Percentiles rank a stretch among this genome's conserved stretches.
These are phyloP conservation scores for Helleia helle DNA, from an alignment of 2,888 invertebrate species.

Conservation along the genomic window DNA sequence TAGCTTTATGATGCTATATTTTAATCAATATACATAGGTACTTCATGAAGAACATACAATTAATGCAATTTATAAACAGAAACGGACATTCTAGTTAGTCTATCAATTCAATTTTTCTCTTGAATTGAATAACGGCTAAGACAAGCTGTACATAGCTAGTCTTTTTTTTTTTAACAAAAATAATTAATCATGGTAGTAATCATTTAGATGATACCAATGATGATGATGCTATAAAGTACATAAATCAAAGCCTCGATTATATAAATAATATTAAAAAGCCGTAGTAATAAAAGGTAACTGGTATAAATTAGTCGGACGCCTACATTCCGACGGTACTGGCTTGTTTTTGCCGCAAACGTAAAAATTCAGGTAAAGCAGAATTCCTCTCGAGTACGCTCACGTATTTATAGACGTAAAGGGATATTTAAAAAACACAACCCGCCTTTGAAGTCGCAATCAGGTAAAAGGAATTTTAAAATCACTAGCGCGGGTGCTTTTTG, in stretches of 20 bases:
- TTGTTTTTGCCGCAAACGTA: slow-evolving; percentile 22
- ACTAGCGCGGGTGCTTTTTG: background rate
- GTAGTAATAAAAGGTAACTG: slow-evolving; percentile 5
- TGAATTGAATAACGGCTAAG: too few relatives aligned
- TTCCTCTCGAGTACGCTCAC: slow-evolving; percentile 5
- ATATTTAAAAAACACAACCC: slow-evolving; percentile 9
- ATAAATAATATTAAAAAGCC: slow-evolving; percentile 2
- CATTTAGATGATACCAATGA: background rate
- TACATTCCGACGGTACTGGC: slow-evolving; percentile 43
- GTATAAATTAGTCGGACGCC: slow-evolving; percentile 31
- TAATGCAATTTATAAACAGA: background rate
- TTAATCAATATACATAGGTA: too few relatives aligned
- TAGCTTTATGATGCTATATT: background rate
- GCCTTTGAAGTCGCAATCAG: slow-evolving; percentile 6
- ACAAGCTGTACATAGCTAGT: too few relatives aligned
- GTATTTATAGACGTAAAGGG: slow-evolving; percentile 7
- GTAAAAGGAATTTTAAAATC: slow-evolving; percentile 1
- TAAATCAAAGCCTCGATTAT: slow-evolving; percentile 3
- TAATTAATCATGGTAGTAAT: too few relatives aligned
- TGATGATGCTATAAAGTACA: background rate
- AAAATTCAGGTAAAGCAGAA: slow-evolving; percentile 44
- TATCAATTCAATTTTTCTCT: too few relatives aligned
- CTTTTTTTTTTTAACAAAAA: too few relatives aligned
- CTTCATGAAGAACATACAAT: slow-evolving; percentile 1
- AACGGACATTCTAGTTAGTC: too few relatives aligned